phyloP scores from a whole-genome alignment of 2,113 vertebrate genomes.

The Brachypteracias leptosomus region DNA sequence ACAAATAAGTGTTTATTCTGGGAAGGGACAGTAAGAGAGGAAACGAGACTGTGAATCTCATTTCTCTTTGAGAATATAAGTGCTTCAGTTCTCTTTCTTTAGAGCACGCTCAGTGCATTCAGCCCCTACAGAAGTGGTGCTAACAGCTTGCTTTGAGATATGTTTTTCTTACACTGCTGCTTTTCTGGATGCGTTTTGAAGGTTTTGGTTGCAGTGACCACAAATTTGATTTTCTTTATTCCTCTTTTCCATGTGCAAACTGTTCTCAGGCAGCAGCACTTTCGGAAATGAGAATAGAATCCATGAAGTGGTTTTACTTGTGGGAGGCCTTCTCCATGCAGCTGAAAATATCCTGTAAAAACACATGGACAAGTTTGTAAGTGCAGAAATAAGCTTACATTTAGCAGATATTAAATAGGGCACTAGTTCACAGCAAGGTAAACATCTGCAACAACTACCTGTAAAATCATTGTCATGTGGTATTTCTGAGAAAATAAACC shows the following conservation, averaged over 20 bases:
- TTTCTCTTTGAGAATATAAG: background rate
- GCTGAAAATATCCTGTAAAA: background rate
- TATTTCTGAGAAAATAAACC: background rate
- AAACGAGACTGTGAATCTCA: background rate
- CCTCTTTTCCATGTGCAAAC: background rate
- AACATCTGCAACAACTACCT: background rate
- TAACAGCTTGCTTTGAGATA: background rate
- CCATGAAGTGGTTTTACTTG: background rate
- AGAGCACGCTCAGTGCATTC: background rate
- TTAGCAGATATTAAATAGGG: background rate
- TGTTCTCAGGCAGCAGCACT: background rate
- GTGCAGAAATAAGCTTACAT: background rate
- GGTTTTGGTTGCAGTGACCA: background rate
- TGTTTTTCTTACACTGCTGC: background rate
- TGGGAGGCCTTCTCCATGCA: background rate
- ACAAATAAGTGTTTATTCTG: background rate
- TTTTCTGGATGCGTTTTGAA: background rate
- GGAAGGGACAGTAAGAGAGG: background rate
- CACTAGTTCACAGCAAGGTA: background rate
- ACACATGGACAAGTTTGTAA: background rate
- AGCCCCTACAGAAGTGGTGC: background rate
- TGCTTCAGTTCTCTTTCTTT: background rate
- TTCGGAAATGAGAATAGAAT: background rate
- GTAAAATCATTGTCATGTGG: background rate
- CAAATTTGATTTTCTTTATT: background rate